Base-by-base conservation (phyloP, 2,888 invertebrate species). In the Drosophila formosana region DNA sequence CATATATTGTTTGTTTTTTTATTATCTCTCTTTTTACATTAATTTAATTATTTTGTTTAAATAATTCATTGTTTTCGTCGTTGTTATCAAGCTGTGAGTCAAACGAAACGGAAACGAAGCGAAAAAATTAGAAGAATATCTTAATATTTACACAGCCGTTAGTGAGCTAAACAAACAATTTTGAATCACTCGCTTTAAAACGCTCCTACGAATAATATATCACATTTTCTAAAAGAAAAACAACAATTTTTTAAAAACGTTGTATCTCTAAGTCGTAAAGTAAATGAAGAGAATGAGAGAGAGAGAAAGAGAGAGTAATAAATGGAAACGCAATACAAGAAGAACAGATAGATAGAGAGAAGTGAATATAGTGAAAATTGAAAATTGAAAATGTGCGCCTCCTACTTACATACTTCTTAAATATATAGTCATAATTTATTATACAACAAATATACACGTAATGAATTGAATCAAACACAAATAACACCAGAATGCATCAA, bases 401-500 rank as follows among this genome's bases (percentile, higher is more conserved):
- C 70, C 79, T 79, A 79, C 79, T 73, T 79, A 79, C 73, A 76
- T 73, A 76, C 50, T 77, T 79, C 80, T 69, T 69, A 76, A 74
- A 76, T 64, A 76, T 67, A 77, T 80, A 80, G 80, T 75, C 75
- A 80, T 80, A 80, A 80, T 80, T 80, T 80, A 80, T 80, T 79
- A 75, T 79, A 78, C 76, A 74, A 60, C 77, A 82, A 71, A 64
- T 72, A 75, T 77, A 75, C 68, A 80, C 76, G 66, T 71, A 72
- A 70, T 46, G 65, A 67, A 75, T 64, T 64, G 66, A 70, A 64
- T 32, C 25, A 63, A 55, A 70, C 41, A 7, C 53, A 51, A 43
- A 52, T 49, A 25, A 47, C 11, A 11, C 11, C n/a, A 37, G 5
- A 41, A 50, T 5, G 7, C n/a, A 39, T 28, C 41, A 46, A 25